Percentiles rank a stretch among this genome's conserved stretches.
Conservation (phyloP, 1,140 invertebrate species). For the Cyrtorhinus lividipennis region DNA sequence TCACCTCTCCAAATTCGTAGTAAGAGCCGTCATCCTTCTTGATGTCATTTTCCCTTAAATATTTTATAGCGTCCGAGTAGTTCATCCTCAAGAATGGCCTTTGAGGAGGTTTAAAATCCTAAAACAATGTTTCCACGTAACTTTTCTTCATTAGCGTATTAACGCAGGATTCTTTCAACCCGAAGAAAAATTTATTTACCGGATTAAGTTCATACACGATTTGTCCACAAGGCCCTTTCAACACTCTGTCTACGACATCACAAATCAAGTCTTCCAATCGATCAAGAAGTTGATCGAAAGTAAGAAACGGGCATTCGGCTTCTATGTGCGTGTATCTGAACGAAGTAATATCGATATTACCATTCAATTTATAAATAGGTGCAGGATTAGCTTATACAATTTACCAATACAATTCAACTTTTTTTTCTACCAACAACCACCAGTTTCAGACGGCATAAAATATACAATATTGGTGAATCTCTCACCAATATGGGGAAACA, state of each 20-base stretch:
- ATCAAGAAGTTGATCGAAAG: constrained; percentile 81
- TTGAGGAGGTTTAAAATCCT: constrained; percentile 71
- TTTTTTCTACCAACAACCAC: background rate
- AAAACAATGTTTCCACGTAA: too few relatives aligned
- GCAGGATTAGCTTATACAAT: background rate
- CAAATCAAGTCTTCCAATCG: constrained; percentile 88
- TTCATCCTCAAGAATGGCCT: constrained; percentile 89
- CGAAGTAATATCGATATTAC: constrained; percentile 22
- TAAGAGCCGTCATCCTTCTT: constrained; percentile 93
- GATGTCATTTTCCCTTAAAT: constrained; percentile 81
- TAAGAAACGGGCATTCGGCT: constrained; percentile 91
- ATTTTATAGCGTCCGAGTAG: constrained; percentile 88
- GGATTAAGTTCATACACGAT: constrained; percentile 87
- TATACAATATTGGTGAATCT: too few relatives aligned
- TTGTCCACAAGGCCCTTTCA: constrained; percentile 64
- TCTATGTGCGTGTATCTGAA: constrained; percentile 88
- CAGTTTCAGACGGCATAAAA: too few relatives aligned
- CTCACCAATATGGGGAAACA: too few relatives aligned
- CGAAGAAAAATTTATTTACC: constrained; percentile 28
- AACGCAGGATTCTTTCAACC: constrained; percentile 1
- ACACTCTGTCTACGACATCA: constrained; percentile 84
- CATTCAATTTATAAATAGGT: constrained; percentile 7
- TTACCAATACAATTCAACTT: too few relatives aligned
- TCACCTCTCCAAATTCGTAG: constrained; percentile 95
- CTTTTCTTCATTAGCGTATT: too few relatives aligned